phyloP scores from a whole-genome alignment of 2,888 invertebrate species.

The Diarsia dahlii region DNA sequence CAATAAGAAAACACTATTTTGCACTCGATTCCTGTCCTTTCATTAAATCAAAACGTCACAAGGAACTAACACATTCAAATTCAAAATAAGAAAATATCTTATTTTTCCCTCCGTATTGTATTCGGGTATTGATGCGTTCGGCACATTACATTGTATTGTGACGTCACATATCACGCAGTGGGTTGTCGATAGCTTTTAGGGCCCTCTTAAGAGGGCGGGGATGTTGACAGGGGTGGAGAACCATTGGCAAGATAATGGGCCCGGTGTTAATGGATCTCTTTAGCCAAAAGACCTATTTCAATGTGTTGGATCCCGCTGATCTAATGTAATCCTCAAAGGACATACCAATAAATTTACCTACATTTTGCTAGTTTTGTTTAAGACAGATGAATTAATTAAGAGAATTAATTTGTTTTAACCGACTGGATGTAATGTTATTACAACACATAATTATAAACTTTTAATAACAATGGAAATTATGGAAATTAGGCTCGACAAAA shows the following conservation, averaged over 20 bases:
- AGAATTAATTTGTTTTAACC: background rate
- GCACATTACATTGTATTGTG: conserved; percentile 13
- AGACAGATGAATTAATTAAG: background rate
- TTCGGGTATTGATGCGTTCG: conserved; percentile 32
- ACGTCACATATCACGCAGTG: conserved; percentile 19
- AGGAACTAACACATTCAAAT: conserved; percentile 8
- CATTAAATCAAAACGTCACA: conserved; percentile 19
- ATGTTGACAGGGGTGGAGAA: background rate
- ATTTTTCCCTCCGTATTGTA: background rate
- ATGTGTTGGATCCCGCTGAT: background rate
- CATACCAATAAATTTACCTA: background rate
- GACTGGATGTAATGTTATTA: background rate
- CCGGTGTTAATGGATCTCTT: background rate
- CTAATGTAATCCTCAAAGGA: background rate
- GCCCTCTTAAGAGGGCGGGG: background rate
- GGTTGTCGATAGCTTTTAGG: conserved; percentile 1
- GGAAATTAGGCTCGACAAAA: too few species aligned
- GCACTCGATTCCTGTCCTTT: background rate
- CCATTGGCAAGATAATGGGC: background rate
- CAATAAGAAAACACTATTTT: background rate
- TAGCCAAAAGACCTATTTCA: background rate
- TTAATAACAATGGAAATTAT: too few species aligned
- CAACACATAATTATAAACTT: too few species aligned
- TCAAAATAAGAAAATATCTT: background rate
- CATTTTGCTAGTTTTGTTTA: background rate